A percentile compares a stretch with the other conserved stretches of the same genome.
Evolutionary conservation across 2,113 vertebrate genomes (phyloP).

Genomic region (Strix uralensis): DNA sequence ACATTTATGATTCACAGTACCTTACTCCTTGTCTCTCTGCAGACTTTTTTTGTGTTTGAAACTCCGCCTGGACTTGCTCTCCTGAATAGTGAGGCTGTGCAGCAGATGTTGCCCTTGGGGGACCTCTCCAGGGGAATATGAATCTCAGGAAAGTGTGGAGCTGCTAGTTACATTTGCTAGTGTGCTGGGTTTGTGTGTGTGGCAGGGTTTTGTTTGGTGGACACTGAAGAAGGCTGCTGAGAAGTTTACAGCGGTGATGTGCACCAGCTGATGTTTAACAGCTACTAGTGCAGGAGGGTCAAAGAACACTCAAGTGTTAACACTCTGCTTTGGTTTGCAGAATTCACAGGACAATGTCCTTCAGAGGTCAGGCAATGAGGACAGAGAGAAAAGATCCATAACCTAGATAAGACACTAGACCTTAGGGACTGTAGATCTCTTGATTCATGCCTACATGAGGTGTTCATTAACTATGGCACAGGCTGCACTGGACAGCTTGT

Average conservation of each 20-base stretch:
- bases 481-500: background rate
- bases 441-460: background rate
- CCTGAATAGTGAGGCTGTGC: rapidly evolving
- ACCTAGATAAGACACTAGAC: background rate
- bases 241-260: background rate
- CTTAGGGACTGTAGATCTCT: background rate
- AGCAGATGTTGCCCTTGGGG: background rate
- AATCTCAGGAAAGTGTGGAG: background rate
- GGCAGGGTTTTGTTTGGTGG: background rate
- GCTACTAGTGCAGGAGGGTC: background rate
- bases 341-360: background rate
- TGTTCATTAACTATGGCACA: background rate
- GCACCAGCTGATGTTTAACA: background rate
- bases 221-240: background rate
- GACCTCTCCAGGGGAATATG: rapidly evolving
- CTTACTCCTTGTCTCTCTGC: background rate
- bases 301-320: background rate
- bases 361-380: background rate
- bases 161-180: background rate
- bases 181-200: too few relatives aligned
- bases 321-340: background rate
- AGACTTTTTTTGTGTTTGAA: background rate
- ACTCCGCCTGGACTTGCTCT: background rate
- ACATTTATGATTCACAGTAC: background rate
- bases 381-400: background rate